phyloP scores from a whole-genome alignment of 2,888 invertebrate genomes.

The Hylaea fasciaria region DNA sequence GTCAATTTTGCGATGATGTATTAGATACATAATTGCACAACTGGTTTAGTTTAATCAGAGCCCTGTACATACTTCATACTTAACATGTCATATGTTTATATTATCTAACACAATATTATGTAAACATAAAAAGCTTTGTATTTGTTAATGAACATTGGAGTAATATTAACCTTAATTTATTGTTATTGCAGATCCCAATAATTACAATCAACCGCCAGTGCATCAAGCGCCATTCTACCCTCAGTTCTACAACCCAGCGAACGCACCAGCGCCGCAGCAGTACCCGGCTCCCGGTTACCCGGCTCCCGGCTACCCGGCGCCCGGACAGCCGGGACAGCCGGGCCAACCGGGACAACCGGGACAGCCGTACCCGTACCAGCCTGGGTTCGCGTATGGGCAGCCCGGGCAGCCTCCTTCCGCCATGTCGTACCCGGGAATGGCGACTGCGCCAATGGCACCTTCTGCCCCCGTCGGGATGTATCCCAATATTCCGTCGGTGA shows the following conservation, averaged over 20 bases:
- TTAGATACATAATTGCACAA: too few species aligned
- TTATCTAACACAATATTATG: too few species aligned
- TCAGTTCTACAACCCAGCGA: constrained; percentile 62
- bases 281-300: constrained; percentile 47
- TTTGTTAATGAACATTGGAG: too few species aligned
- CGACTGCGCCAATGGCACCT: constrained; percentile 46
- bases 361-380: constrained; percentile 45
- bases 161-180: background rate
- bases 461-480: constrained; percentile 48
- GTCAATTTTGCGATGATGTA: too few species aligned
- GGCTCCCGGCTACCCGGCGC: constrained; percentile 46
- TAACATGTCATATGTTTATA: too few species aligned
- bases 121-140: too few species aligned
- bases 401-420: constrained; percentile 56
- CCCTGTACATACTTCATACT: too few species aligned
- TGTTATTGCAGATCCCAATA: constrained; percentile 60
- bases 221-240: constrained; percentile 70
- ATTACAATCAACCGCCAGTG: constrained; percentile 60
- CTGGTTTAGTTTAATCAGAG: too few species aligned
- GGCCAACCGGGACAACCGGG: constrained; percentile 33
- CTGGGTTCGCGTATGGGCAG: constrained; percentile 50
- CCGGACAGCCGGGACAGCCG: constrained; percentile 42
- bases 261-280: constrained; percentile 55
- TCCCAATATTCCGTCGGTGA: constrained; percentile 42
- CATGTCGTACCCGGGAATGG: constrained; percentile 62